Evolutionary conservation across 2,888 invertebrate species (phyloP), one percentile per base, ranked within the genome.

Genomic region (Iphiclides podalirius): DNA sequence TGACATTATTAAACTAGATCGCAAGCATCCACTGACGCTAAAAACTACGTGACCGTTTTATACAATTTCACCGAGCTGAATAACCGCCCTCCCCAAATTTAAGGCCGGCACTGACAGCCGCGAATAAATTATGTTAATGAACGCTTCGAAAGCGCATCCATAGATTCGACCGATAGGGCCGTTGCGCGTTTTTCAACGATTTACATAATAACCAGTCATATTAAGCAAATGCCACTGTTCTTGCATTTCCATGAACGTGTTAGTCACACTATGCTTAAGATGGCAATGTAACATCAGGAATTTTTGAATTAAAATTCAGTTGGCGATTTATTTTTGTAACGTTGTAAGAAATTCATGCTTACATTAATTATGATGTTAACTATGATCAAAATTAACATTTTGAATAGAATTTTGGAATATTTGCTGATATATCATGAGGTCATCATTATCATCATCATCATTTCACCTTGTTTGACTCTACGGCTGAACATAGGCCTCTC

Each of bases 91-190:
- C 80, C 78, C 78, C 80, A 81, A 84, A 83, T 86, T 85, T 84
- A 79, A 81, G 79, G 72, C 73, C 80, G 75, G 76, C 60, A 79
- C 83, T 86, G 87, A 86, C 85, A 82, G 83, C 70, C 66, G 63
- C 28, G 84, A 81, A 86, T 87, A 87, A 84, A 85, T 88, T 87
- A 87, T 86, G 85, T 59, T 85, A 88, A 87, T 84, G 83, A 84
- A 79, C 72, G 75, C 73, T 84, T 83, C 77, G 74, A 72, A 80
- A 82, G 85, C 80, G 83, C 84, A 83, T 83, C 79, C 72, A 76
- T 75, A 76, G 78, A 81, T 84, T 75, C 73, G 61, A 58, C 64
- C 77, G 79, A 82, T 82, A 73, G 75, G 70, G 67, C 56, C 55
- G 47, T 48, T 62, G 60, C 56, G 66, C 68, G n/a, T 69, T 76